phyloP scores from a whole-genome alignment of 2,797 vertebrate genomes.

The Acipenser oxyrinchus region DNA sequence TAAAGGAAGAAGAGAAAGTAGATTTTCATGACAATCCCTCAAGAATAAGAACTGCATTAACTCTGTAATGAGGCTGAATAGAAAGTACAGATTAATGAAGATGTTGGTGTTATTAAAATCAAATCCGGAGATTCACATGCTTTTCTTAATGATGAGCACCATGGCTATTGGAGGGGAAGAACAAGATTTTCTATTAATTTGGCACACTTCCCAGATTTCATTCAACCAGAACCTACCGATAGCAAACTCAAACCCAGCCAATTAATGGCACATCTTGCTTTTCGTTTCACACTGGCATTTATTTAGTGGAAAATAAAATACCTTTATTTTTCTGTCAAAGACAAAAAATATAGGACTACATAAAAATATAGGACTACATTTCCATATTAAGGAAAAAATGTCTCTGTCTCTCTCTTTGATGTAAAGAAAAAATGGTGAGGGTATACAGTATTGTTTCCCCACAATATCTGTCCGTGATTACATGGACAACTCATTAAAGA shows the following conservation, averaged over 20 bases:
- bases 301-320: conserved; percentile 35
- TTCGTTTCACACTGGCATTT: conserved; percentile 59
- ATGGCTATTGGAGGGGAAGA: conserved; percentile 81
- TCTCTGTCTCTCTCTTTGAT: background rate
- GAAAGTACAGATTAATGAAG: conserved; percentile 77
- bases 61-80: conserved; percentile 71
- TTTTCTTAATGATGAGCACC: conserved; percentile 85
- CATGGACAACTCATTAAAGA: conserved; percentile 25
- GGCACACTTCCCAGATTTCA: conserved; percentile 90
- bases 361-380: conserved; percentile 29
- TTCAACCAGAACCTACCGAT: conserved; percentile 91
- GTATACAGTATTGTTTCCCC: conserved; percentile 1
- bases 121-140: conserved; percentile 79
- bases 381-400: background rate
- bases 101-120: conserved; percentile 87
- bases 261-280: conserved; percentile 69
- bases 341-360: too few relatives aligned
- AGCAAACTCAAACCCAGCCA: conserved; percentile 74
- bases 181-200: conserved; percentile 85
- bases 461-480: conserved; percentile 24
- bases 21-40: conserved; percentile 59
- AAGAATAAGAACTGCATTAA: conserved; percentile 61
- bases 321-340: conserved; percentile 30
- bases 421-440: background rate
- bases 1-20: conserved; percentile 47